Percentiles rank a stretch among this genome's conserved stretches.
phyloP scores from a whole-genome alignment of 2,113 vertebrate species.

The Entelurus aequoreus region DNA sequence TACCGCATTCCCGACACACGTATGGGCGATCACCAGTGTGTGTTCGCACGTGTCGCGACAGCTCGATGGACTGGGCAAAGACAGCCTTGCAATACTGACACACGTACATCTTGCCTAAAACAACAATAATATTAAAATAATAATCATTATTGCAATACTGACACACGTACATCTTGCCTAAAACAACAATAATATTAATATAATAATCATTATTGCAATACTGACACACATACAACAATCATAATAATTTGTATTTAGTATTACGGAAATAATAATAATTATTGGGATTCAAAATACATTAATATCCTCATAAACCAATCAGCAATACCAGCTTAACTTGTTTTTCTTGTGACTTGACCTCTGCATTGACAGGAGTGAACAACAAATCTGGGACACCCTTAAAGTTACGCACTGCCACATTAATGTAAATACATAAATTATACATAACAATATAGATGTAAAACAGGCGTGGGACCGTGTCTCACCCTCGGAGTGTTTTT shows the following conservation, averaged over 20 bases:
- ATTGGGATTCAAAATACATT: no score
- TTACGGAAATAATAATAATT: no score
- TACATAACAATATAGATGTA: no score
- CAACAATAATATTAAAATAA: conserved; percentile 2
- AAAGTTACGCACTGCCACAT: no score
- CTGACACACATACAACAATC: neutral
- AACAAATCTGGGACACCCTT: no score
- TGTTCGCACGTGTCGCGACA: conserved; percentile 81
- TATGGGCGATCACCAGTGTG: conserved; percentile 86
- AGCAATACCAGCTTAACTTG: no score
- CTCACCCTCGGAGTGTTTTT: conserved; percentile 84
- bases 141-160: conserved; percentile 76
- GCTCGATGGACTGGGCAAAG: conserved; percentile 86
- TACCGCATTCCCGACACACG: conserved; percentile 84
- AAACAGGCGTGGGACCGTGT: neutral
- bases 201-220: no score
- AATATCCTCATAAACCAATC: no score
- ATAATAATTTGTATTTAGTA: no score
- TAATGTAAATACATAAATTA: no score
- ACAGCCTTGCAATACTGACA: conserved; percentile 85
- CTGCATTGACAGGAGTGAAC: neutral
- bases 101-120: conserved; percentile 83
- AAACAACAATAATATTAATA: conserved; percentile 1
- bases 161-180: conserved; percentile 87
- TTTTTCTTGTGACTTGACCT: neutral